Base-by-base conservation (phyloP, 2,888 invertebrate species). In the Aplocera efformata region DNA sequence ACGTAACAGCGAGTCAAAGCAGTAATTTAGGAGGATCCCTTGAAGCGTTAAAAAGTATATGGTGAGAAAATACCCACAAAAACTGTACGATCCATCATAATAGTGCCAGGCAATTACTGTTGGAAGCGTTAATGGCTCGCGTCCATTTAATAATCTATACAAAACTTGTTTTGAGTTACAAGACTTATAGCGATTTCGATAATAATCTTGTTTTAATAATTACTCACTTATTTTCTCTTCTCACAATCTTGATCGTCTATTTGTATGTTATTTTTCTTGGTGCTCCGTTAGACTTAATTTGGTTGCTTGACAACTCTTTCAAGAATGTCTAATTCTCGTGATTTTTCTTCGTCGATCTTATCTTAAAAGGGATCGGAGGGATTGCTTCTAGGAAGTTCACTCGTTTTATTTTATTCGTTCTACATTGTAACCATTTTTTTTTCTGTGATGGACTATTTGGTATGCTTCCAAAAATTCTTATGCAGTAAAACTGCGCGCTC, bases 181-280 rank as follows among this genome's bases (percentile, higher is more conserved):
- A 79, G 79, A 79, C 79, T 79, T 80, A 78, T 72, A 79, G 75
- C 69, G 67, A 79, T 82, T 82, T 73, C 65, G 86, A 88, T 86
- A 84, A 79, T 81, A 79, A 86, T 86, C 86, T 85, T 79, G 79
- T 84, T 81, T 76, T 79, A 77, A 84, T 86, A 85, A 84, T 88
- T 81, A 85, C 82, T 72, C 66, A 72, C 66, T 79, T 78, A 79
- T 84, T 79, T 17, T 73, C 67, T 78, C 76, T 78, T 79, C 72
- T 67, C 73, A 78, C 78, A 78, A 85, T 83, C 84, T 83, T 81
- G 82, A 85, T 84, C 70, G 68, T 58, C 61, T 67, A 77, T 85
- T 85, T 83, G 79, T 85, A 77, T 63, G 76, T 73, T 78, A 81
- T 81, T 79, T 83, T 77, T 79, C 78, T 75, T 69, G 56, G 62